Base-by-base conservation (phyloP, 1,140 invertebrate genomes). In the Centruroides sculpturatus region DNA sequence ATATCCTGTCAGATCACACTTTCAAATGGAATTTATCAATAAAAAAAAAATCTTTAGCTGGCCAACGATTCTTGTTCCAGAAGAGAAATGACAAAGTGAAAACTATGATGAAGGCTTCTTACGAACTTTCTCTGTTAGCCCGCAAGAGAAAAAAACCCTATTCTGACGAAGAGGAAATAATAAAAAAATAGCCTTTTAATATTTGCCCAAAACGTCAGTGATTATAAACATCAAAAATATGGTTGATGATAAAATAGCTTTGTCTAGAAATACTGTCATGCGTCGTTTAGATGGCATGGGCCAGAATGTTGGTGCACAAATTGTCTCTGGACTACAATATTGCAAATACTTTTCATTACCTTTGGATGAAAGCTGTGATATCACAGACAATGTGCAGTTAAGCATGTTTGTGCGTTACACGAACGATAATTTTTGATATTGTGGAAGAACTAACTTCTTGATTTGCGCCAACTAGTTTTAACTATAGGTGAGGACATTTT, bases 281-380 rank as follows among this genome's bases (percentile, higher is more conserved):
- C 23, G 47, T 51, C 48, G 48, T 46, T 51, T 48, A 36, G 57
- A 58, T 50, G 57, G 51, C 23, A 50, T 50, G 23, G 47, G 9
- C 35, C 35, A 52, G 9, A 12, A 46, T 35, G 49, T 58, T 51
- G 12, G 23, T 34, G 34, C 47, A 52, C 34, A 58, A 58, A 47
- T 57, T 11, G 48, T 51, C 35, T 36, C 11, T 13, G 48, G 35
- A 51, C 35, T 56, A 41, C 57, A 58, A 51, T 7, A 51, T 36
- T 58, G 47, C 57, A 51, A 50, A 36, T 58, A 51, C 48, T 58
- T 52, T 35, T 58, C 57, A 58, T 9, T 58, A 58, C 9, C 57
- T 58, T 52, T 58, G 34, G 8, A 58, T 52, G 57, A 58, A 51
- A 57, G 46, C 35, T 51, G 12, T 51, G 50, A 51, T 10, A 51